Evolutionary conservation across 2,888 invertebrate genomes (phyloP), one percentile per base, ranked within the genome.

Genomic region (Zelleria hepariella): DNA sequence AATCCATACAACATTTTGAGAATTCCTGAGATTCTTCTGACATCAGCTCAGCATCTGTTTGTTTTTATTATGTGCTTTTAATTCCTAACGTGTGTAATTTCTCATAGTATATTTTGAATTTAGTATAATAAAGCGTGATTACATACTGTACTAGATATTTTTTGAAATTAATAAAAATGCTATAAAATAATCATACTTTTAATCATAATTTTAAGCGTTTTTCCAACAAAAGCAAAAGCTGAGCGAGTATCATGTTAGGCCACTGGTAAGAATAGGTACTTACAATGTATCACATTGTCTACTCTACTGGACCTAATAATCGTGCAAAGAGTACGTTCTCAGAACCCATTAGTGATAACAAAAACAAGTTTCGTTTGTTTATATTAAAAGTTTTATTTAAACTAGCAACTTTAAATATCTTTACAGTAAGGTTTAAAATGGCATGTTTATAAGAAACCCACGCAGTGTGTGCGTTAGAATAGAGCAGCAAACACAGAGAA

Each of bases 101-200:
- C 77, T 83, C 79, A 83, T 85, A 83, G 80, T 75, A 75, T 85
- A 80, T 80, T 75, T 77, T 81, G 72, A 79, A 80, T 72, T 74
- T 81, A 82, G 80, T 77, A 42, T 42, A 75, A 78, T 81, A 80
- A 70, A 75, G 84, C 77, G 84, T 86, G 85, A 81, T 82, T 81
- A 58, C 49, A 54, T 53, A 82, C 78, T 59, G 77, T 82, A 82
- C 78, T 86, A 83, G 83, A 78, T 85, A 82, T 84, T 85, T 77
- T 86, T 86, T 84, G 80, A 86, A 86, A 82, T 83, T 80, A 86
- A 84, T 85, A 84, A 87, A 78, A 81, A 78, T 71, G 81, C 82
- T 85, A 84, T 79, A 80, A 84, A 86, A 75, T 72, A 69, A 66
- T 59, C 59, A 18, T 54, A 61, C 58, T 68, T 69, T 68, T 60